Evolutionary conservation across 2,888 invertebrate genomes (phyloP), one percentile per base, ranked within the genome.

Genomic region (Brachypalpus laphriformis): DNA sequence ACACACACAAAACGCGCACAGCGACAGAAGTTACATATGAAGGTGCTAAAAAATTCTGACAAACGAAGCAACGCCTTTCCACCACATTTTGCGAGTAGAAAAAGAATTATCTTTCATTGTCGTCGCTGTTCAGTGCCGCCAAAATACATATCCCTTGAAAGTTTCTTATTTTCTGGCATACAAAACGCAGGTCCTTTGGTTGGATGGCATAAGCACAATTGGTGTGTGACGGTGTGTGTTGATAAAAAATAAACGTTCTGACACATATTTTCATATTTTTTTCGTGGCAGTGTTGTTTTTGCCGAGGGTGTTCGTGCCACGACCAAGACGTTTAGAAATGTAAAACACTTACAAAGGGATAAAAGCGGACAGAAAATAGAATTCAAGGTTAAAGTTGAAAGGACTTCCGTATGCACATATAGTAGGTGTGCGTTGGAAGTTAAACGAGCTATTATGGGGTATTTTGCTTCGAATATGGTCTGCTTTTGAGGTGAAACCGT

Each of bases 351-450:
- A 16, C 16, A 7, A 18, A 14, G 9, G 6, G 59, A 37, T 25
- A 49, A 22, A 47, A 18, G 51, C 3, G 22, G 31, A 22, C 11
- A 16, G 20, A 61, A 63, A 65, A 56, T 40, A 51, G 42, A 54
- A 65, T 25, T 65, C 65, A 74, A 74, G 74, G 74, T 31, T 22
- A 49, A 40, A 51, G 61, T 74, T 65, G 74, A 74, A 74, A 63
- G 45, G 74, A 74, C 42, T 63, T 63, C 28, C 34, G 25, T 37
- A 45, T 47, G 25, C 5, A 25, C 25, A 25, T 25, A 25, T 25
- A n/a, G 18, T 47, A 2, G 16, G 40, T 11, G 18, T 45, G 11
- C 8, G 20, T 11, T 11, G 7, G 7, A 8, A 37, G 7, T 5
- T 37, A 37, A 22, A 20, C 0, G 20, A 37, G 11, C 57, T 57